Evolutionary conservation across 2,888 invertebrate species (phyloP).

Genomic region (Plemyria rubiginata): DNA sequence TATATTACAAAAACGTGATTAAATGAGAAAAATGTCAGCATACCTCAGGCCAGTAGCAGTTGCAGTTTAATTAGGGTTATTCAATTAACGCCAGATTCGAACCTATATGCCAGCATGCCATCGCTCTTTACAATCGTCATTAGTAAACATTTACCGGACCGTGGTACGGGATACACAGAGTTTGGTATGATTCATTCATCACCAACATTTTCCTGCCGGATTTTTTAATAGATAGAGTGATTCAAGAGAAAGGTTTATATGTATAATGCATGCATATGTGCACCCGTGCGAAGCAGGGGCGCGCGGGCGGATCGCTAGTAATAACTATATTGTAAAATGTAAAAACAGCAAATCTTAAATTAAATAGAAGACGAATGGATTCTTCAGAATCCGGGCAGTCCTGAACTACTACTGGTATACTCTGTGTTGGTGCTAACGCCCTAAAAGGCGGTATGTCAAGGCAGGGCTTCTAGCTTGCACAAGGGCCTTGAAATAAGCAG

Average conservation of each 20-base stretch:
- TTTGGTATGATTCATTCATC: no score
- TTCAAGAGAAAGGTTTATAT: no score
- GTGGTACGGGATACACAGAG: no score
- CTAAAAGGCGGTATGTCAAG: constrained; percentile 42
- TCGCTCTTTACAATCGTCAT: neutral
- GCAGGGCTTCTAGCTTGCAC: constrained; percentile 40
- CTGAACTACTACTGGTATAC: neutral
- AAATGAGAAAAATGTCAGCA: constrained; percentile 28
- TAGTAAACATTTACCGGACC: no score
- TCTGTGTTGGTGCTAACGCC: constrained; percentile 32
- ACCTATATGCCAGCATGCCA: neutral
- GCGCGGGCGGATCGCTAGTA: no score
- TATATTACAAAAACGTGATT: constrained; percentile 19
- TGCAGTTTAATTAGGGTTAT: constrained; percentile 38
- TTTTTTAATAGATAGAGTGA: no score
- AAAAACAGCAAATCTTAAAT: neutral
- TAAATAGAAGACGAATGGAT: neutral
- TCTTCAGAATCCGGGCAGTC: neutral
- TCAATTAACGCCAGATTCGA: constrained; percentile 32
- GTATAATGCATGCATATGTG: no score
- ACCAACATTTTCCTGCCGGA: no score
- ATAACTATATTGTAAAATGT: no score
- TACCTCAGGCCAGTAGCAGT: neutral
- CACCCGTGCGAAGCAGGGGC: no score
- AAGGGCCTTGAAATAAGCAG: constrained; percentile 34